A percentile compares a stretch with the other conserved stretches of the same genome.
These are phyloP conservation scores for Paelopatides confundens DNA, from an alignment of 53 echinoderm and acorn worm species.

Conservation along the genomic window DNA sequence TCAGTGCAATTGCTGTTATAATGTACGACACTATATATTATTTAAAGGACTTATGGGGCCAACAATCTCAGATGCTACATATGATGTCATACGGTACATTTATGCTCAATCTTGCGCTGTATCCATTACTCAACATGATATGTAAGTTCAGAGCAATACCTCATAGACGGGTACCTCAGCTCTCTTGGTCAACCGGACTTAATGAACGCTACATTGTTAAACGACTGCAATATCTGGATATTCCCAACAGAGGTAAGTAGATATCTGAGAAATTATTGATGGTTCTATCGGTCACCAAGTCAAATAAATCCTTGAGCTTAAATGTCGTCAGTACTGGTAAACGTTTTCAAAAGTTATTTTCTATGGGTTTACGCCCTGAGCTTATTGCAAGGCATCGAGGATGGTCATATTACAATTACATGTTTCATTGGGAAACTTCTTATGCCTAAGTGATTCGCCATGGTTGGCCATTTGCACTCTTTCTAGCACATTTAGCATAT, in stretches of 20 bases:
- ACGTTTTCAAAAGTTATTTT: too few relatives aligned
- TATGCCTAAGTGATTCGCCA: too few relatives aligned
- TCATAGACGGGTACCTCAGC: background rate
- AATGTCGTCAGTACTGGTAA: too few relatives aligned
- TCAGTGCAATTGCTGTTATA: background rate
- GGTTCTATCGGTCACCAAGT: too few relatives aligned
- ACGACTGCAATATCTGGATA: slow-evolving; percentile 17
- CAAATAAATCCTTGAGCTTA: too few relatives aligned
- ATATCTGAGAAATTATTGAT: too few relatives aligned
- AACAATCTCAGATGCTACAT: slow-evolving; percentile 18
- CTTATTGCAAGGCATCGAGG: too few relatives aligned
- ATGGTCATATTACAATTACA: too few relatives aligned
- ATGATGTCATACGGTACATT: slow-evolving; percentile 22
- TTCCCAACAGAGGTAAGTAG: slow-evolving; percentile 3
- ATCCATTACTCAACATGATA: slow-evolving; percentile 1
- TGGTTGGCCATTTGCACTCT: too few relatives aligned
- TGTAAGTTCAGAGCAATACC: background rate
- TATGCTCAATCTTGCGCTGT: slow-evolving; percentile 26
- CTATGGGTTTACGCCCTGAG: too few relatives aligned
- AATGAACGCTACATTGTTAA: slow-evolving; percentile 2
- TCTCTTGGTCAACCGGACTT: slow-evolving; percentile 25
- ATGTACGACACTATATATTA: slow-evolving; percentile 11
- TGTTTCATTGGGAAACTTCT: too few relatives aligned
- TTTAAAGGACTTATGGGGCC: background rate
- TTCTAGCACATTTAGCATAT: too few relatives aligned